phyloP scores from a whole-genome alignment of 1,140 invertebrate genomes.

The Drosophila triauraria region DNA sequence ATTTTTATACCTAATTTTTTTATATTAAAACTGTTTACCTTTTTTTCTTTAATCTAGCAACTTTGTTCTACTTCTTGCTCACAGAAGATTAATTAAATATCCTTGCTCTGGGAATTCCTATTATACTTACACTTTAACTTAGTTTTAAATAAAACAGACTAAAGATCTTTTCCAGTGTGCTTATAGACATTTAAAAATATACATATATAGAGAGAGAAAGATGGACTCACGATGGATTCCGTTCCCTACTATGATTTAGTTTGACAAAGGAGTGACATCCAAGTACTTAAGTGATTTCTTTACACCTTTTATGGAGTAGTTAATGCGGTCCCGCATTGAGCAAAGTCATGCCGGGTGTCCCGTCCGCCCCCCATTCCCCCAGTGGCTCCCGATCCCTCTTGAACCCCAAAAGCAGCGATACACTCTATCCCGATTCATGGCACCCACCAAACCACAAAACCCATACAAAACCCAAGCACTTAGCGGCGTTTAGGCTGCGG shows the following conservation, averaged over 20 bases:
- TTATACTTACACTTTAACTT: too few relatives aligned
- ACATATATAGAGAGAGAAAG: slow-evolving; percentile 17
- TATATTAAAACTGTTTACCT: too few relatives aligned
- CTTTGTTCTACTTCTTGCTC: too few relatives aligned
- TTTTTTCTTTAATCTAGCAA: too few relatives aligned
- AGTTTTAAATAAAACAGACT: too few relatives aligned
- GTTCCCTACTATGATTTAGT: slow-evolving; percentile 73
- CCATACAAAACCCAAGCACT: slow-evolving; percentile 54
- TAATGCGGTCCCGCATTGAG: slow-evolving; percentile 77
- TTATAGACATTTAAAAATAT: slow-evolving; percentile 7
- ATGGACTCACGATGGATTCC: slow-evolving; percentile 43
- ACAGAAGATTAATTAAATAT: background rate
- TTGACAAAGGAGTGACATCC: slow-evolving; percentile 83
- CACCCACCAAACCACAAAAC: slow-evolving; percentile 55
- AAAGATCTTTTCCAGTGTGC: background rate
- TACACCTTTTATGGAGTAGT: slow-evolving; percentile 83
- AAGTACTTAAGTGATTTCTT: slow-evolving; percentile 84
- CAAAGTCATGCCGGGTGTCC: slow-evolving; percentile 64
- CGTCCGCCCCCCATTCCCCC: slow-evolving; percentile 8
- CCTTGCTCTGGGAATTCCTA: background rate
- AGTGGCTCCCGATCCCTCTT: slow-evolving; percentile 18
- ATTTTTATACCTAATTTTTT: too few relatives aligned
- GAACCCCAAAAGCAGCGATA: slow-evolving; percentile 45
- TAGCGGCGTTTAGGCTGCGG: slow-evolving; percentile 74
- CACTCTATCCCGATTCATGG: slow-evolving; percentile 49